Base-by-base conservation (phyloP, 1,140 invertebrate species). In the Aleiodes sp. region DNA sequence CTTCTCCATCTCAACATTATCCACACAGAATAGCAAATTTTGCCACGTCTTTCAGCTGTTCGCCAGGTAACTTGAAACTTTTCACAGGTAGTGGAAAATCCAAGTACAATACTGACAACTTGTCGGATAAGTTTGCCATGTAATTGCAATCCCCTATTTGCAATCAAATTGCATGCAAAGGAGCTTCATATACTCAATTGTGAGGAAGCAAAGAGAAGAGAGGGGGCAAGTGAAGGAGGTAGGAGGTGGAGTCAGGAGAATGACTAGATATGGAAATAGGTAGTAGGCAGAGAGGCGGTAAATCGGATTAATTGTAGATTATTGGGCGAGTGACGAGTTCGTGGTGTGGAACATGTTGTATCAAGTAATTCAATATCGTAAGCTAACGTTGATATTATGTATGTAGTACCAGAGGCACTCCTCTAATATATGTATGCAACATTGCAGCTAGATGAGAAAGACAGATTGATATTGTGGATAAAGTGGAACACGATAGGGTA, bases 301-400 rank as follows among this genome's bases (percentile, higher is more conserved):
- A 69, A 69, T 69, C 60, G 59, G 67, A 69, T 69, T 69, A 69
- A 69, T 69, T 69, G 60, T 65, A 65, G 57, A 70, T 65, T 70
- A 66, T 65, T 70, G 63, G 63, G 24, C 29, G 33, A 52, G 35
- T 62, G 56, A 70, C 37, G 56, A 62, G 69, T 62, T 16, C 62
- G 61, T 46, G 35, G 59, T 43, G 60, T 56, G 31, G 14, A 63
- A 63, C 60, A 69, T 21, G 67, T 62, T 68, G 66, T 69, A 69
- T 61, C 26, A 41, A 69, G 66, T 69, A 69, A 63, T 69, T 69
- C 60, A 69, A 69, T 63, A 69, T 59, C 24, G 59, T 43, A 68
- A 33, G 28, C 28, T 19, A 37, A 61, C 14, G 24, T 33, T 46
- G 59, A 68, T 61, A 68, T 46, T 35, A 52, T 52, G 37, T 56